Evolutionary conservation across 1,140 invertebrate species (phyloP).

Genomic region (Listronotus oregonensis): DNA sequence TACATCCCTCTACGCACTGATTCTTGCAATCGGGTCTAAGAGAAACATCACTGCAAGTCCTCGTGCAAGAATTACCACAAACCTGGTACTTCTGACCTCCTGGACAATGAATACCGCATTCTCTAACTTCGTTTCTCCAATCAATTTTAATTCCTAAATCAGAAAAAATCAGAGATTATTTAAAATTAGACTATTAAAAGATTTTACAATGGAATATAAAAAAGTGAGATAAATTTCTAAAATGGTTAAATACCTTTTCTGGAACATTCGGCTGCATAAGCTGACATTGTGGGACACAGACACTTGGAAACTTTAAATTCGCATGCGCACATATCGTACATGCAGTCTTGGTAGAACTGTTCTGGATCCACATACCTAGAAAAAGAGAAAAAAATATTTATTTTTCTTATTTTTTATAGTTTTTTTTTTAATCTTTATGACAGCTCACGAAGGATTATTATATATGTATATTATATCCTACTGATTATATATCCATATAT

Average conservation of each 20-base stretch:
- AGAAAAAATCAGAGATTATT: not conserved
- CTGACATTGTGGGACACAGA: slow-evolving; percentile 78
- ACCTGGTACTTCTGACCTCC: slow-evolving; percentile 79
- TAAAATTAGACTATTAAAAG: too few species aligned
- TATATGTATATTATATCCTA: too few species aligned
- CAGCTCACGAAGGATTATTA: too few species aligned
- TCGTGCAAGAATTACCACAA: slow-evolving; percentile 75
- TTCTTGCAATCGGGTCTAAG: slow-evolving; percentile 61
- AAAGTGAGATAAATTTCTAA: not conserved
- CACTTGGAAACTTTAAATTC: slow-evolving; percentile 68
- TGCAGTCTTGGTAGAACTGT: slow-evolving; percentile 77
- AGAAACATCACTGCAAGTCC: slow-evolving; percentile 71
- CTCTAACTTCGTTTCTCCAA: slow-evolving; percentile 76
- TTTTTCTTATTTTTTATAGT: too few species aligned
- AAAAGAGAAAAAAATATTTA: slow-evolving; percentile 56
- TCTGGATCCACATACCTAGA: slow-evolving; percentile 73
- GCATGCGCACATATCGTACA: slow-evolving; percentile 88
- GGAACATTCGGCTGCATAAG: slow-evolving; percentile 81
- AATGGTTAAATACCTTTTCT: slow-evolving; percentile 58
- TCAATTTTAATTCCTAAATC: slow-evolving; percentile 62
- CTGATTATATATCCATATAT: too few species aligned
- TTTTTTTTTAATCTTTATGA: too few species aligned
- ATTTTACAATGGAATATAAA: too few species aligned
- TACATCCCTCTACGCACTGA: slow-evolving; percentile 85
- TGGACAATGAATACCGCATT: slow-evolving; percentile 80